These are phyloP conservation scores for Phycodurus eques DNA, from an alignment of 2,113 vertebrate genomes.

Conservation along the genomic window DNA sequence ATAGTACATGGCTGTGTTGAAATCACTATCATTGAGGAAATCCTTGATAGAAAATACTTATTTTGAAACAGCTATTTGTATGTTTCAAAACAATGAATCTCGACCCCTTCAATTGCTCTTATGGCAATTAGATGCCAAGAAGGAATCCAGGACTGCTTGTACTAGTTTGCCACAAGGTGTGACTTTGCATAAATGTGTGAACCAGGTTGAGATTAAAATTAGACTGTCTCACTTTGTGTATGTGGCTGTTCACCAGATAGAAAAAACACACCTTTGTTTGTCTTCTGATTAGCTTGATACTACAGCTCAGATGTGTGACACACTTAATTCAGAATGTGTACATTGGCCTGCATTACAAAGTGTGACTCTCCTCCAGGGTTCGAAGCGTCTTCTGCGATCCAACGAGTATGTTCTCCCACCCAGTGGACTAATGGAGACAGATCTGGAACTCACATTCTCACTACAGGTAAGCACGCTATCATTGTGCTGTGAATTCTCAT, in stretches of 20 bases:
- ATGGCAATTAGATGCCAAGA: not conserved
- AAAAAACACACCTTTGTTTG: not conserved
- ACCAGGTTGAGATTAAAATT: constrained; percentile 31
- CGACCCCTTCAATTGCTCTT: not conserved
- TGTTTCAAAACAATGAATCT: not conserved
- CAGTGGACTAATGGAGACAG: constrained; percentile 79
- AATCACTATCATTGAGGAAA: not conserved
- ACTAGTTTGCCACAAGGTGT: constrained; percentile 33
- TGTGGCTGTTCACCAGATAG: constrained; percentile 10
- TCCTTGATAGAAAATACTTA: not conserved
- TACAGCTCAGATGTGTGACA: not conserved
- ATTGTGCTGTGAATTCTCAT: constrained; percentile 41
- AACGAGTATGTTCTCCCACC: constrained; percentile 78
- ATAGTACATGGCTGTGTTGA: not conserved
- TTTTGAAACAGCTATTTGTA: constrained; percentile 5
- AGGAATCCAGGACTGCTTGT: constrained; percentile 40
- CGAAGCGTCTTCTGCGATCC: constrained; percentile 78
- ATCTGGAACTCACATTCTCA: constrained; percentile 80
- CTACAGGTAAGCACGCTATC: constrained; percentile 69
- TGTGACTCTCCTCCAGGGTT: constrained; percentile 64
- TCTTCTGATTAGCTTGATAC: not conserved
- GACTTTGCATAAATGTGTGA: constrained; percentile 49
- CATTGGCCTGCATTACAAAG: constrained; percentile 2
- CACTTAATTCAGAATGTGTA: not conserved
- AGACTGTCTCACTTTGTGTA: constrained; percentile 1